Evolutionary conservation across 2,113 vertebrate species (phyloP).

Genomic region (Dipodomys ordii): DNA sequence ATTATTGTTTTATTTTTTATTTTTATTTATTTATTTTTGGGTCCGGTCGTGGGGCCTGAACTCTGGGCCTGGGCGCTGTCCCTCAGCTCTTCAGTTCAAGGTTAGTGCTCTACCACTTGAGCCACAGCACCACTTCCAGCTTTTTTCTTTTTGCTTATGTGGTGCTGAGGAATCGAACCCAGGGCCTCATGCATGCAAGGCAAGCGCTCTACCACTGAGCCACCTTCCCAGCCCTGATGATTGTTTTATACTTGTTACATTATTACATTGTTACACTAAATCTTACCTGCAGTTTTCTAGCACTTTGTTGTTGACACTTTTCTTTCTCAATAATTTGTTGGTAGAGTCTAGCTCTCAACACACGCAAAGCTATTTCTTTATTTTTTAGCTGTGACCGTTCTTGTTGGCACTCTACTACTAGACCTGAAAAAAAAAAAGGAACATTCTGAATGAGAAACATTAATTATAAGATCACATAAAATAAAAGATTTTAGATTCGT

Average conservation of each 20-base stretch:
- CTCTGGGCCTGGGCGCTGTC: too few relatives aligned
- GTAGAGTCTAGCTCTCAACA: slow-evolving; percentile 91
- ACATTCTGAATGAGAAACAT: neutral
- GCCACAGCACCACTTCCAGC: too few relatives aligned
- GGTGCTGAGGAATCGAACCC: too few relatives aligned
- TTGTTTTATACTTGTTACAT: neutral
- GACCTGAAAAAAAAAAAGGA: slow-evolving; percentile 85
- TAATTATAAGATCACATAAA: slow-evolving; percentile 27
- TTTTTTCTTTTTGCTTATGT: too few relatives aligned
- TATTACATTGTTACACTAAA: neutral
- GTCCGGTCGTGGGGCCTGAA: too few relatives aligned
- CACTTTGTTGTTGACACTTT: slow-evolving; percentile 84
- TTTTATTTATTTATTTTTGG: too few relatives aligned
- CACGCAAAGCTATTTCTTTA: slow-evolving; percentile 91
- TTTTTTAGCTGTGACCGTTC: slow-evolving; percentile 95
- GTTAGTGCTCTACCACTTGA: too few relatives aligned
- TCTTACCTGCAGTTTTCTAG: slow-evolving; percentile 94
- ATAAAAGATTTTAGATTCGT: slow-evolving; percentile 10
- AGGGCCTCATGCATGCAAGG: too few relatives aligned
- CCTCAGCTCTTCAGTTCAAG: too few relatives aligned
- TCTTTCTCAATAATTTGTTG: slow-evolving; percentile 89
- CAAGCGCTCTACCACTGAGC: too few relatives aligned
- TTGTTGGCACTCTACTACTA: slow-evolving; percentile 94
- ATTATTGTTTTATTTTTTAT: neutral
- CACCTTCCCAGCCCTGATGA: too few relatives aligned